Base-by-base conservation (phyloP, 2,888 invertebrate genomes). In the Orthonychiurus folsomi region DNA sequence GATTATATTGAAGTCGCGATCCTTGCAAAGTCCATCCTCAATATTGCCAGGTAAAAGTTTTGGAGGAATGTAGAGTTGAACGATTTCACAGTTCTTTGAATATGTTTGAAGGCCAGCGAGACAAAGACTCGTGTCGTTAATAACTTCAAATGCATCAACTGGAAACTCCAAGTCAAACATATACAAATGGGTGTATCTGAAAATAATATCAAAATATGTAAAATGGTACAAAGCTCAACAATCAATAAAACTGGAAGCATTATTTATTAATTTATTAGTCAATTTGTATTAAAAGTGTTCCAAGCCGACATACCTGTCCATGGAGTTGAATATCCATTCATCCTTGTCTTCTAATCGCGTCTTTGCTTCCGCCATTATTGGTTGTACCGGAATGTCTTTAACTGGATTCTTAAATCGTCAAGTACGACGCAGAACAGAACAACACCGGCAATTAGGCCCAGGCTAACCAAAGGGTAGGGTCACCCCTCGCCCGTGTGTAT, bases 131-230 rank as follows among this genome's bases (percentile, higher is more conserved):
- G 63, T 68, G 53, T 67, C 68, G 50, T 71, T 67, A 15, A 69
- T 64, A 18, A 69, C 47, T 50, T 69, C 66, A 20, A 72, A 62
- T 12, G 68, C 67, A 50, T 72, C 69, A 23, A 69, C 60, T 2
- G 72, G 69, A 50, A 67, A 71, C 48, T 72, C 72, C 59, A 72
- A 23, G 48, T 72, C 72, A 52, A 71, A 72, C 70, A 72, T 72
- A 60, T 69, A 71, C 20, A 72, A 56, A 53, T 68, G 66, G 1
- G 63, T 60, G 50, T 72, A 72, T 50, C 72, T 72, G 52, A 1
- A 59, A 56, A 50, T 25, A 50, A 53, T 15, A 37, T 25, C 21
- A 57, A 53, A 53, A 20, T 25, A 63, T 47, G 12, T 18, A 27
- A 55, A 0, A 55, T 20, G 25, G 28, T 27, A 27, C 1, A 53